phyloP scores from a whole-genome alignment of 2,113 vertebrate species.

The Trogon surrucura region DNA sequence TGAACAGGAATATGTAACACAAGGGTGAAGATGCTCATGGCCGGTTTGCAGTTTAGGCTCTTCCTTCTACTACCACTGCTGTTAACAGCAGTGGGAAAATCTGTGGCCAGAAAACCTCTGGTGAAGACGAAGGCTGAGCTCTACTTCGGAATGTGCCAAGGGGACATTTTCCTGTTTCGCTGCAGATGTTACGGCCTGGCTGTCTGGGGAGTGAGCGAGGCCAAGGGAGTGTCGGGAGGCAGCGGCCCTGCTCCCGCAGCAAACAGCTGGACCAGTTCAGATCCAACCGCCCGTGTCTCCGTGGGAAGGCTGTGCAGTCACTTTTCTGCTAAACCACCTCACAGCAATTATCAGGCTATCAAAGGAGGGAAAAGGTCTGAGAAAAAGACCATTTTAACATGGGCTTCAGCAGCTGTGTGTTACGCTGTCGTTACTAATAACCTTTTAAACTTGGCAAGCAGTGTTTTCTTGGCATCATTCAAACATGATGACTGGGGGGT shows the following conservation, averaged over 20 bases:
- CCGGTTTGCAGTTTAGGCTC: neutral
- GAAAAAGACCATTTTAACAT: constrained; percentile 3
- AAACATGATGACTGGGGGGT: constrained; percentile 20
- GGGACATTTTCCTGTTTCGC: neutral
- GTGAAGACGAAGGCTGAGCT: neutral
- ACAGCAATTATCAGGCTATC: neutral
- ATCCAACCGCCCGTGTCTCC: neutral
- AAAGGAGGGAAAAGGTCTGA: constrained; percentile 19
- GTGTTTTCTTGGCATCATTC: constrained; percentile 47
- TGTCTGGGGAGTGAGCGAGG: neutral
- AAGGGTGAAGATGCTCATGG: neutral
- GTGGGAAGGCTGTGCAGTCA: neutral
- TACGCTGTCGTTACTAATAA: constrained; percentile 44
- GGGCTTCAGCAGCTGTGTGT: constrained; percentile 36
- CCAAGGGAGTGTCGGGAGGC: neutral
- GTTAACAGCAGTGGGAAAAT: neutral
- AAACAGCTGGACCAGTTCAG: constrained; percentile 28
- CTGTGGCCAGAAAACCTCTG: neutral
- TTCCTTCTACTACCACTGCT: neutral
- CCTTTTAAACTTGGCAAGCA: constrained; percentile 34
- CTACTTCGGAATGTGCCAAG: neutral
- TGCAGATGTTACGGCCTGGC: constrained; percentile 18
- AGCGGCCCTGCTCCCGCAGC: neutral
- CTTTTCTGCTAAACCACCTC: constrained; percentile 15
- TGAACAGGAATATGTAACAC: neutral